These are phyloP conservation scores for Diplogasteroides magnus DNA, from an alignment of 1,140 invertebrate genomes.

Conservation along the genomic window DNA sequence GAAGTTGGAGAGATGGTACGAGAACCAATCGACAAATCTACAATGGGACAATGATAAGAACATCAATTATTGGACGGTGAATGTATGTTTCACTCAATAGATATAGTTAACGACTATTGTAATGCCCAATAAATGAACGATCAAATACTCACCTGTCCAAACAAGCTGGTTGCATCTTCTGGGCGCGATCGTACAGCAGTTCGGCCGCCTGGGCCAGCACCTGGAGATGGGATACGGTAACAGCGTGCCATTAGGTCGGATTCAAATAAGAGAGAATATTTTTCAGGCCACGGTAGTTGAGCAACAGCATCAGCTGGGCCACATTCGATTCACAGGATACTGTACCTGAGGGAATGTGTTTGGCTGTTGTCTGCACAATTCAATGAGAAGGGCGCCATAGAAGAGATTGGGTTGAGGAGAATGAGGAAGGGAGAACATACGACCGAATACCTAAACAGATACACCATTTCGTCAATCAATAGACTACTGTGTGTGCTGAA, in stretches of 20 bases:
- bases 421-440: conserved; percentile 84
- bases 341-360: conserved; percentile 80
- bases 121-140: too few relatives aligned
- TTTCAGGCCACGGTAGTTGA: background rate
- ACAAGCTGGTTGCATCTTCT: conserved; percentile 90
- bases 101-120: too few relatives aligned
- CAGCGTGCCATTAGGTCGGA: too few relatives aligned
- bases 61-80: too few relatives aligned
- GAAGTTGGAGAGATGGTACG: conserved; percentile 97
- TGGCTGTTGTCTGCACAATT: conserved; percentile 91
- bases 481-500: too few relatives aligned
- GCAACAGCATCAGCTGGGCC: background rate
- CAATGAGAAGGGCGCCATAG: conserved; percentile 87
- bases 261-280: too few relatives aligned
- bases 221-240: too few relatives aligned
- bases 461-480: too few relatives aligned
- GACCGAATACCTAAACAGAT: too few relatives aligned
- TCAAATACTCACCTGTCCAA: conserved; percentile 72
- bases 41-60: too few relatives aligned
- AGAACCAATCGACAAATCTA: conserved; percentile 90
- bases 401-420: conserved; percentile 82
- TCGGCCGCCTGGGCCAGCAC: conserved; percentile 93
- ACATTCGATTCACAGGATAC: background rate
- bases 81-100: too few relatives aligned
- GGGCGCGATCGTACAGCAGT: conserved; percentile 87